Evolutionary conservation across 1,140 invertebrate species (phyloP), one percentile per base, ranked within the genome.

Genomic region (Cydia fagiglandana): DNA sequence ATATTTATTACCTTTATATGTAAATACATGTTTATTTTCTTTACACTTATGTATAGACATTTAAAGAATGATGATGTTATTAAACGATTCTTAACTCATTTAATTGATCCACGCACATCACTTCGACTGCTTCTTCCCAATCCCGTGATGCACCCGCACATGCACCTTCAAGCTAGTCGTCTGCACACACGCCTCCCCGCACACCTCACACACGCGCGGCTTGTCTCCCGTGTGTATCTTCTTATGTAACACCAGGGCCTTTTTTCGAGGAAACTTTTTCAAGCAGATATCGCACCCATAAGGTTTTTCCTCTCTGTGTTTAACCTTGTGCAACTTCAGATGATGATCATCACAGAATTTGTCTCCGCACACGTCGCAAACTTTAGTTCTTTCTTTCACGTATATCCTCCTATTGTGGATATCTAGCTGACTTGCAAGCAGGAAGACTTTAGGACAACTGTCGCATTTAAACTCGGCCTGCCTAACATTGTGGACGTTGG

Each of bases 61-160:
- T 41, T 41, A 41, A 41, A 41, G 38, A 9, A 41, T 10, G 38
- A 34, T 34, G 4, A 34, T 34, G 5, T 34, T 6, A 4, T 34
- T 34, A 34, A 34, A 41, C 38, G 4, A 41, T 1, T 41, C 38
- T 41, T 41, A 41, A 41, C 7, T 41, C 38, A 41, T 10, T 41
- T 10, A 41, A 10, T 41, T 9, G 38, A 41, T 41, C 9, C 38
- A 10, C 38, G 38, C 9, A 28, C 64, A 6, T 68, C 30, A 68
- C 12, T 34, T 34, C 4, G 15, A 15, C 15, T 10, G 30, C n/a
- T 68, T 68, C 64, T 68, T 84, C 77, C 94, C 94, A 50, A 50
- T 15, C 3, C 94, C 94, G 4, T 94, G 94, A 77, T 95, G 94
- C 12, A 93, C 94, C 75, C 95, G 84, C 89, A 96, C 95, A 87